Evolutionary conservation across 2,113 vertebrate species (phyloP), one percentile per base, ranked within the genome.

Genomic region (Dinomys branickii): DNA sequence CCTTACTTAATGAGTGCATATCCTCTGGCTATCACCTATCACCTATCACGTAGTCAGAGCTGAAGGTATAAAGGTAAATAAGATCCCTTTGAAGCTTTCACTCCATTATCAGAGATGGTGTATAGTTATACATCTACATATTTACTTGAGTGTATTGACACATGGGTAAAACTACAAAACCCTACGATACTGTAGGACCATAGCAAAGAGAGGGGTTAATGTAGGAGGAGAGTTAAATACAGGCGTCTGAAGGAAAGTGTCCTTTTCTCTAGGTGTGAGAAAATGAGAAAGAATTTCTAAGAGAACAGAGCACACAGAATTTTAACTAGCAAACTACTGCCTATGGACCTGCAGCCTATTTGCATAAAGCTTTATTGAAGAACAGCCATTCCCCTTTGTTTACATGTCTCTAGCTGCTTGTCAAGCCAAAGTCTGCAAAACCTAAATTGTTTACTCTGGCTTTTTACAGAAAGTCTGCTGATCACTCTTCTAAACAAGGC

Each of bases 281-380:
- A n/a, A 96, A 69, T 50, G 8, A 73, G 56, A 92, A 81, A 22
- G 20, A 26, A 88, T 84, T 94, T 88, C 19, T 67, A 77, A 75
- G 80, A 56, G 38, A 38, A 87, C 11, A 9, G 35, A 95, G 20
- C n/a, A 71, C 35, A 24, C 3, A n/a, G 20, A 35, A 26, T 73
- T 84, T 85, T 89, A 63, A 41, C 82, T 90, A 67, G 75, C 30
- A 86, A 38, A 61, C 17, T 59, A 8, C 58, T 80, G n/a, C 47
- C 30, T 8, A 0, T 56, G 75, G 58, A 88, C 38, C 38, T 19
- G 3, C 3, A 90, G 44, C 58, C 54, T 73, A 7, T 58, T 28
- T 26, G n/a, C 33, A 78, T 84, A 58, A 88, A 81, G 17, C 77
- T 84, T 85, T 93, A 67, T 44, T 80, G 22, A 61, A 93, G 26